Base-by-base conservation (phyloP, 2,888 invertebrate genomes). In the Cosmorhoe ocellata region DNA sequence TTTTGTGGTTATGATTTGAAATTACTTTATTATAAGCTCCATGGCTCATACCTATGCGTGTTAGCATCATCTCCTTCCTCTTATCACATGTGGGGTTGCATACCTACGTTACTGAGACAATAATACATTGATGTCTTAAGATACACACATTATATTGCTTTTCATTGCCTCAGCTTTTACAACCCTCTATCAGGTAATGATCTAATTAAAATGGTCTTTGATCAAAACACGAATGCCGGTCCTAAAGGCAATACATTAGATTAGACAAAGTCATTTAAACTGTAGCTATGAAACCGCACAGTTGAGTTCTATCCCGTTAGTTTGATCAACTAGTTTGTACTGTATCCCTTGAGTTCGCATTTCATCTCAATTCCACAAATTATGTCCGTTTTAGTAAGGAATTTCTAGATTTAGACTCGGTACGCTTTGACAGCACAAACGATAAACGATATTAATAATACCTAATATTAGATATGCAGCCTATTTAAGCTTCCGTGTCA, bases 301-400 rank as follows among this genome's bases (percentile, higher is more conserved):
- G 69, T 67, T 66, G 36, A 47, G 59, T 57, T 65, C 56, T 66
- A 71, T 67, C 65, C 62, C 59, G 58, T 54, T 68, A 71, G 72
- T 74, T 75, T 76, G 72, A 78, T 77, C 53, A 71, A 71, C 61
- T 58, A 66, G 58, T 46, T 67, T 66, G 38, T 40, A 48, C 34
- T 42, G 28, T 43, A 47, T 57, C 78, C 66, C 75, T n/a, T 32
- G 75, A 72, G 78, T 43, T 55, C 52, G 64, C 61, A 66, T 74
- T 81, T 79, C 79, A 76, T 79, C 80, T 76, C 74, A 76, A 79
- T 81, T 79, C 72, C 73, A 73, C 74, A 67, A 73, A 65, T 76
- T 70, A 59, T 62, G 67, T 64, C 63, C 64, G 63, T 63, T 57
- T 42, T 50, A 46, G 41, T 49, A 28, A 40, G 37, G 30, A 32